Evolutionary conservation across 2,797 vertebrate genomes (phyloP).

Genomic region (Sebastes iracundus): DNA sequence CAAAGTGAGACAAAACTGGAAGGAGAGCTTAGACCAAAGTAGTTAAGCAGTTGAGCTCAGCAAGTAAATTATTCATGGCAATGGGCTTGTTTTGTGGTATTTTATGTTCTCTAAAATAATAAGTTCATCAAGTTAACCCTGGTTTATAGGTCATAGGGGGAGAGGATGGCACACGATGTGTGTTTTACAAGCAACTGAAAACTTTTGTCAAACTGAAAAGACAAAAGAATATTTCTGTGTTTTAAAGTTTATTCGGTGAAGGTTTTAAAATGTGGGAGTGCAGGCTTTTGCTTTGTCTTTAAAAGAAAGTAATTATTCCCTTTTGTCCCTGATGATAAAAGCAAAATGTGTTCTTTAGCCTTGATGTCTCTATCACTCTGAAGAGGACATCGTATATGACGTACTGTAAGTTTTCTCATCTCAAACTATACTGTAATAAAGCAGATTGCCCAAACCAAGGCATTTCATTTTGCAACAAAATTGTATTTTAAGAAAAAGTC

Average conservation of each 20-base stretch:
- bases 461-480: not conserved
- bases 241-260: not conserved
- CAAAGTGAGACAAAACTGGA: not conserved
- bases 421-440: not conserved
- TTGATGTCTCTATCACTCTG: not conserved
- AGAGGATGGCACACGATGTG: too few species aligned
- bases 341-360: not conserved
- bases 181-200: not conserved
- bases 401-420: not conserved
- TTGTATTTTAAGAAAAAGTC: not conserved
- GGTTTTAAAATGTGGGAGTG: not conserved
- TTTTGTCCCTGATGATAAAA: not conserved
- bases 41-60: not conserved
- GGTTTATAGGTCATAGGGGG: conserved; percentile 11
- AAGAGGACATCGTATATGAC: not conserved
- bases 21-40: not conserved
- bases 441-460: not conserved
- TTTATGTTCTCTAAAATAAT: conserved; percentile 4
- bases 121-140: conserved; percentile 9
- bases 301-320: not conserved
- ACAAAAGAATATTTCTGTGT: not conserved
- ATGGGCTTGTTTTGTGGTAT: conserved; percentile 7
- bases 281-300: not conserved
- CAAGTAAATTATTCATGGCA: conserved; percentile 42
- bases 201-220: not conserved